These are phyloP conservation scores for Arrhopalites spinosus DNA, from an alignment of 2,888 invertebrate species.

Conservation along the genomic window DNA sequence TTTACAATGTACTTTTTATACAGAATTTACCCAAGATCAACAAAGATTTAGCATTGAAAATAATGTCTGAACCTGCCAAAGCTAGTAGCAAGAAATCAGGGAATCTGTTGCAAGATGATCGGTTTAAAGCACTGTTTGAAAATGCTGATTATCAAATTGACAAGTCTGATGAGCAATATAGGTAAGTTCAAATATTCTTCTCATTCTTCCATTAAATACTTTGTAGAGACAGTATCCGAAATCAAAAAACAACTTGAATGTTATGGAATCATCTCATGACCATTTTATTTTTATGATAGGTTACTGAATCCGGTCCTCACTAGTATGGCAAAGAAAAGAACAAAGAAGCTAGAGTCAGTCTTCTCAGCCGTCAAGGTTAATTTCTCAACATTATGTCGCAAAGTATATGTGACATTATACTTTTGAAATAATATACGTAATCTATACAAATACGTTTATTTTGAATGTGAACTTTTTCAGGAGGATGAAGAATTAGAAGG, in stretches of 20 bases:
- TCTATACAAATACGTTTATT: no score
- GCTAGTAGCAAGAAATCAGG: constrained; percentile 64
- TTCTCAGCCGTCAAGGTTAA: constrained; percentile 54
- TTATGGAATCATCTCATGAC: neutral
- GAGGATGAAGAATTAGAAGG: constrained; percentile 60
- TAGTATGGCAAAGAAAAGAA: constrained; percentile 73
- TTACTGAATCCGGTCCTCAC: constrained; percentile 87
- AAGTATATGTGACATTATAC: no score
- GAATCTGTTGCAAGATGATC: constrained; percentile 78
- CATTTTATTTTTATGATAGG: constrained; percentile 50
- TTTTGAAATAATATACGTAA: neutral
- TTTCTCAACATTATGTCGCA: no score
- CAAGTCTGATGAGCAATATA: constrained; percentile 82
- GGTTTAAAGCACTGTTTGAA: constrained; percentile 88
- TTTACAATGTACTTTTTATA: constrained; percentile 52
- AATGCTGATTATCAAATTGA: constrained; percentile 93
- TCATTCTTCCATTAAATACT: no score
- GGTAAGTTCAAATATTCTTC: constrained; percentile 57
- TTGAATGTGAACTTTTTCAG: neutral
- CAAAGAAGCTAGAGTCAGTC: constrained; percentile 66
- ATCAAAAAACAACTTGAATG: neutral
- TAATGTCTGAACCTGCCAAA: constrained; percentile 69
- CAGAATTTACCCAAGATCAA: constrained; percentile 86
- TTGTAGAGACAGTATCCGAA: neutral
- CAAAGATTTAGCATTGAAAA: constrained; percentile 82